These are phyloP conservation scores for Platycheirus albimanus DNA, from an alignment of 2,888 invertebrate species.

Conservation along the genomic window DNA sequence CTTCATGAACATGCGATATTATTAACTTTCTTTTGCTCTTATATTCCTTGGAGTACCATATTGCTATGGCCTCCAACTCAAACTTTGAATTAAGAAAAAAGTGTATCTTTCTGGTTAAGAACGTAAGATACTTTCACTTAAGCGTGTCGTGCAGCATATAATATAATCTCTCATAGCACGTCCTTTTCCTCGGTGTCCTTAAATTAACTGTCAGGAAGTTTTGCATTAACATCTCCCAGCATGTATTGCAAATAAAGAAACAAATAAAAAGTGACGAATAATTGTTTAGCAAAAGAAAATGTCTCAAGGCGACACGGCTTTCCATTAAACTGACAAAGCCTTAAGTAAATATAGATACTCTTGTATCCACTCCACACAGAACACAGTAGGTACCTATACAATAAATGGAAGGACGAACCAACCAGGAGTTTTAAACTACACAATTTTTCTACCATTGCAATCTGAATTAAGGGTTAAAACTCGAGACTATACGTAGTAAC, in stretches of 20 bases:
- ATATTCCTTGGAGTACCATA: not conserved
- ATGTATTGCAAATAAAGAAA: constrained; percentile 28
- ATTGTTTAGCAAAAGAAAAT: constrained; percentile 23
- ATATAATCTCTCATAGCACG: constrained; percentile 12
- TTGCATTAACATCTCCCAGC: constrained; percentile 42
- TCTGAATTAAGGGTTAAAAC: constrained; percentile 44
- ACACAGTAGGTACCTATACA: not conserved
- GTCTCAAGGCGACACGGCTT: constrained; percentile 16
- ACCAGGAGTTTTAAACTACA: constrained; percentile 12
- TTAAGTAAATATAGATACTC: constrained; percentile 18
- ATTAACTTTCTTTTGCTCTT: constrained; percentile 5
- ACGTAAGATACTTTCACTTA: constrained; percentile 34
- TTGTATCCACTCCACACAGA: no score
- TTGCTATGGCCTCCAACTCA: not conserved
- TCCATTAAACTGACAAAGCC: constrained; percentile 26
- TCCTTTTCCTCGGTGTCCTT: constrained; percentile 6
- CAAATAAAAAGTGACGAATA: constrained; percentile 5
- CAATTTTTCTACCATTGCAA: constrained; percentile 38
- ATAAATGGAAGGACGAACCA: not conserved
- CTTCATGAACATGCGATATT: not conserved
- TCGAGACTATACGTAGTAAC: not conserved
- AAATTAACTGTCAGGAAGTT: constrained; percentile 44
- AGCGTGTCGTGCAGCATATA: constrained; percentile 20
- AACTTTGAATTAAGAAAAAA: no score
- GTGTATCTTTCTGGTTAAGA: constrained; percentile 8